Conservation (phyloP, 64 coral and sea anemone genomes). For the Exaiptasia diaphana region DNA sequence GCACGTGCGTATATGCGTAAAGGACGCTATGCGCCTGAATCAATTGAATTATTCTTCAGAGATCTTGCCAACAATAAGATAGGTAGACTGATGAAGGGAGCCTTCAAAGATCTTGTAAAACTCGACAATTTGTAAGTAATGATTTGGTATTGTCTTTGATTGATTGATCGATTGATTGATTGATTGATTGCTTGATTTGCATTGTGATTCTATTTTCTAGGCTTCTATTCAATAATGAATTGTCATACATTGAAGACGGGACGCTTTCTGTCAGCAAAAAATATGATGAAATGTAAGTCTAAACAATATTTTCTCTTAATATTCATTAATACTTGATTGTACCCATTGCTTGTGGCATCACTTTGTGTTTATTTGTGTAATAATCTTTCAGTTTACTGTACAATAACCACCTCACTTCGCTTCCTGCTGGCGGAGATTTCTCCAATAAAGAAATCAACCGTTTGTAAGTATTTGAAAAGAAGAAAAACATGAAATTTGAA, state of each 20-base stretch:
- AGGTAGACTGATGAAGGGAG: slow-evolving; percentile 71
- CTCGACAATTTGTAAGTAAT: slow-evolving; percentile 54
- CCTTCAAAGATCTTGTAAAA: slow-evolving; percentile 60
- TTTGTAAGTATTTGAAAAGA: slow-evolving; percentile 21
- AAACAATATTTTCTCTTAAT: too few relatives aligned
- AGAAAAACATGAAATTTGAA: too few relatives aligned
- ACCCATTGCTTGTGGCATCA: too few relatives aligned
- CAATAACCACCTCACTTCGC: slow-evolving; percentile 16
- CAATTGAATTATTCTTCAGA: too few relatives aligned
- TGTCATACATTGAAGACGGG: slow-evolving; percentile 56
- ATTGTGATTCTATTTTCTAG: not conserved
- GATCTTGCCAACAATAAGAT: slow-evolving; percentile 62
- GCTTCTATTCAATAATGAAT: slow-evolving; percentile 35
- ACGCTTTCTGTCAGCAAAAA: not conserved
- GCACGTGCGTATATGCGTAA: too few relatives aligned
- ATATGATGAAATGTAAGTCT: slow-evolving; percentile 36
- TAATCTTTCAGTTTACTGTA: slow-evolving; percentile 33
- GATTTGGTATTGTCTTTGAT: too few relatives aligned
- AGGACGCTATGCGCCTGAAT: too few relatives aligned
- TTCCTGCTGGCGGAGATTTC: slow-evolving; percentile 40
- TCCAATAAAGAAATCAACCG: slow-evolving; percentile 31
- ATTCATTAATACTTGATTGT: too few relatives aligned
- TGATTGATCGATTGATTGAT: too few relatives aligned
- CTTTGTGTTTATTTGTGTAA: too few relatives aligned
- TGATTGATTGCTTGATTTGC: not conserved